Evolutionary conservation across 2,797 vertebrate species (phyloP).

Genomic region (Smutsia gigantea): DNA sequence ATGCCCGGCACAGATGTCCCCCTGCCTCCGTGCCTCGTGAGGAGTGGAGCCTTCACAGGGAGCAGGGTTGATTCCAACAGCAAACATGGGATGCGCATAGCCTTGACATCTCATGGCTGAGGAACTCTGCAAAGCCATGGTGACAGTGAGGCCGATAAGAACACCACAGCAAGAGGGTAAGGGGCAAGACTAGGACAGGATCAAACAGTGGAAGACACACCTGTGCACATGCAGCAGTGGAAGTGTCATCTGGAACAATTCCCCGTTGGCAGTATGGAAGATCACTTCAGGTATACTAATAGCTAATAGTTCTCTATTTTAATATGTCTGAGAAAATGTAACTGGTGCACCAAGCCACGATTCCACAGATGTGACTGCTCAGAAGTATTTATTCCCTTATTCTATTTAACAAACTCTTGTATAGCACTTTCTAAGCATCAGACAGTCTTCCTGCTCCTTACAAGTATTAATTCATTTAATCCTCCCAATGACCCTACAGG

Average conservation of each 20-base stretch:
- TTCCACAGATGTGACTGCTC: neutral
- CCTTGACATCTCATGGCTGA: neutral
- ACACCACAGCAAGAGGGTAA: neutral
- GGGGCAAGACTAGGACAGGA: neutral
- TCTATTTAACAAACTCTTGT: neutral
- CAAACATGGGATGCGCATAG: neutral
- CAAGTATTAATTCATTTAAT: neutral
- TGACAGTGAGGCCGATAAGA: neutral
- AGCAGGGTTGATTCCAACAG: neutral
- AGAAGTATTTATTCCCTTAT: neutral
- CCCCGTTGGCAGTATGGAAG: neutral
- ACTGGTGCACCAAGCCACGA: neutral
- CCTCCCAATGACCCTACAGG: neutral
- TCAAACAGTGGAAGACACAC: neutral
- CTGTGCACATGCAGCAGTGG: accelerated
- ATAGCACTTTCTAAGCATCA: neutral
- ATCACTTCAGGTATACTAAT: neutral
- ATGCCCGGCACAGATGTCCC: neutral
- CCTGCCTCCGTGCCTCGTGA: accelerated
- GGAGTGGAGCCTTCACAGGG: accelerated
- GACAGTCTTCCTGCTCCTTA: neutral
- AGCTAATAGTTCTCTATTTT: neutral
- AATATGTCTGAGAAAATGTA: neutral
- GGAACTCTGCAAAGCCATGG: neutral
- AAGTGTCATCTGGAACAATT: neutral